Percentiles rank a stretch among this genome's conserved stretches.
These are phyloP conservation scores for Prionailurus bengalensis DNA, from an alignment of 2,113 vertebrate genomes.

Conservation along the genomic window DNA sequence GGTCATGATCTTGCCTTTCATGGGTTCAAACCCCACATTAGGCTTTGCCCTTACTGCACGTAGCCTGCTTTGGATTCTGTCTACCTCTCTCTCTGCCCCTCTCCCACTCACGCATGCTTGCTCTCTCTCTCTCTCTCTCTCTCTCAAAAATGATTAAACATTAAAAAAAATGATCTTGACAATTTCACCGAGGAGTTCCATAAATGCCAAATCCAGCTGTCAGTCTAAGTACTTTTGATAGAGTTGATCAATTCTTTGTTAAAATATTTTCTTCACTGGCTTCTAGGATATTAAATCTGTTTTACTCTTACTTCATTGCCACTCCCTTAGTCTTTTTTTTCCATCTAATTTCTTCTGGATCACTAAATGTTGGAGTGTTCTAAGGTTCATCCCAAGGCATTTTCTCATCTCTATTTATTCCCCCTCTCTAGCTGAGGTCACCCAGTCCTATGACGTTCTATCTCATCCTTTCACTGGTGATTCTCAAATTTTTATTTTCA, in stretches of 20 bases:
- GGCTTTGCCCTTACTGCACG: no score
- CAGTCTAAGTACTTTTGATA: neutral
- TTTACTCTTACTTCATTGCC: neutral
- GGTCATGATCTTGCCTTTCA: no score
- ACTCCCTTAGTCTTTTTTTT: neutral
- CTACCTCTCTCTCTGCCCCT: no score
- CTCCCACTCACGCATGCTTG: no score
- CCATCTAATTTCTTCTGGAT: neutral
- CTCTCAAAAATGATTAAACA: no score
- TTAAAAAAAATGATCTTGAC: neutral
- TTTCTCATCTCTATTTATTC: neutral
- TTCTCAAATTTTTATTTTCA: neutral
- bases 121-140: no score
- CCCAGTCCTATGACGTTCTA: neutral
- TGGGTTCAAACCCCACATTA: no score
- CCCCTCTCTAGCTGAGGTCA: neutral
- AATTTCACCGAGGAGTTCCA: neutral
- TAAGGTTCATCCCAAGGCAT: neutral
- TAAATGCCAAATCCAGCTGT: neutral
- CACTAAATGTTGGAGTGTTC: neutral
- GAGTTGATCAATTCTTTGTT: neutral
- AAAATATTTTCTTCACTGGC: conserved; percentile 27
- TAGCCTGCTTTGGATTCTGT: no score
- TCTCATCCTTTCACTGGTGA: neutral
- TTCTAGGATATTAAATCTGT: neutral